A percentile compares a stretch with the other conserved stretches of the same genome.
These are phyloP conservation scores for Psophia crepitans DNA, from an alignment of 2,113 vertebrate species.

Conservation along the genomic window DNA sequence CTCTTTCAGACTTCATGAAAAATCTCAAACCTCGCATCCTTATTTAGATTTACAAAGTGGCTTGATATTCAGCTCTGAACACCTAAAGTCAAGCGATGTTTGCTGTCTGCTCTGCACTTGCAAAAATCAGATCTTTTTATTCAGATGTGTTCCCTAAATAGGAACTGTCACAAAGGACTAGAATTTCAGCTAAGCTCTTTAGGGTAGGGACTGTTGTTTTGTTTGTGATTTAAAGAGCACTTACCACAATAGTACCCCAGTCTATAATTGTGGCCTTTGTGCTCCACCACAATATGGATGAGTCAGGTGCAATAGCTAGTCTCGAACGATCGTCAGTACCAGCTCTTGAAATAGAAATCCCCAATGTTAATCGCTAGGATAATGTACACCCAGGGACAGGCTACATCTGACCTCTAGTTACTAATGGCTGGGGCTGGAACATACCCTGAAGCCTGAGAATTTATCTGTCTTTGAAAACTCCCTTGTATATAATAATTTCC, in stretches of 20 bases:
- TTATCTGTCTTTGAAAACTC: background rate
- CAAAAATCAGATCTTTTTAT: background rate
- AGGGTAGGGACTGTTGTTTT: background rate
- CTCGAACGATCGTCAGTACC: accelerated
- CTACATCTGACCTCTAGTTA: background rate
- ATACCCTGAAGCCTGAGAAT: background rate
- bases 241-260: background rate
- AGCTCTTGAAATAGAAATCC: background rate
- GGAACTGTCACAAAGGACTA: background rate
- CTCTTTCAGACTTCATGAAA: background rate
- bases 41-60: background rate
- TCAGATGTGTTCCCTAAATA: background rate
- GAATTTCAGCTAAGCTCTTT: background rate
- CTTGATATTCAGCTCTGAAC: background rate
- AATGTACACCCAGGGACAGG: background rate
- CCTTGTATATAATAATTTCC: accelerated
- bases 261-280: background rate
- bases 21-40: background rate
- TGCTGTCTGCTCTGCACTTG: background rate
- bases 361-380: background rate
- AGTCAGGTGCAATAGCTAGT: background rate
- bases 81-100: accelerated
- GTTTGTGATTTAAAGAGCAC: background rate
- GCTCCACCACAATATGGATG: background rate
- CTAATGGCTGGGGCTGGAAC: background rate